Base-by-base conservation (phyloP, 2,888 invertebrate species). In the Minunthozetes semirufus region DNA sequence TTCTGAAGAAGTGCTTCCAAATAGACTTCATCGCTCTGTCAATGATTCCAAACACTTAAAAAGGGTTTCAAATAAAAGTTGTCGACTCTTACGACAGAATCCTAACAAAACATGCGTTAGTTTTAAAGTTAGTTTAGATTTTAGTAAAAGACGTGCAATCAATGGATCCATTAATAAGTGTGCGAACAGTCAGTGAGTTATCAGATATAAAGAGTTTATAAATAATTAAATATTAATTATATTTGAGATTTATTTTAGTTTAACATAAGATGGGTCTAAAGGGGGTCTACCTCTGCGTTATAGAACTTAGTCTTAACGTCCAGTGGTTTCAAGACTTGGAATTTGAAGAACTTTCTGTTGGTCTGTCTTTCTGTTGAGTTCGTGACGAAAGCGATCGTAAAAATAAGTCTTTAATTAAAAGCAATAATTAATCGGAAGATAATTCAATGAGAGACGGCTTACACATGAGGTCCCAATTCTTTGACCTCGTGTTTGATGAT, bases 401-500 rank as follows among this genome's bases (percentile, higher is more conserved):
- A 99, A 1, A 97, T 94, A 79, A 99, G 85, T 82, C 93, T 93
- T 82, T 77, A 85, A 85, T 66, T 25, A 38, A 76, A 56, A 25
- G 15, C 42, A 19, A n/a, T 38, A 22, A 78, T 29, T 53, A 59
- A 63, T 8, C 33, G 22, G 13, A 53, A 29, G 5, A n/a, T 0
- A 42, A 27, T 1, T 48, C 19, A 25, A 9, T 19, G 29, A 59
- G 17, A 42, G 61, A 72, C 17, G 15, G 59, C 87, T 83, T 85
- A 93, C 92, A 98, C 96, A 82, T 99, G 98, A 66, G 94, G 93
- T 59, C 98, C 98, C 79, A 95, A 89, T 85, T 99, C 98, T 84
- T 97, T 98, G n/a, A 99, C 96, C 87, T 99, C 98, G 85, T 99
- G 96, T 81, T 94, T 92, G 81, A 98, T 94, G 48, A 98, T 93